These are phyloP conservation scores for Casuarius casuarius DNA, from an alignment of 2,113 vertebrate species.

Conservation along the genomic window DNA sequence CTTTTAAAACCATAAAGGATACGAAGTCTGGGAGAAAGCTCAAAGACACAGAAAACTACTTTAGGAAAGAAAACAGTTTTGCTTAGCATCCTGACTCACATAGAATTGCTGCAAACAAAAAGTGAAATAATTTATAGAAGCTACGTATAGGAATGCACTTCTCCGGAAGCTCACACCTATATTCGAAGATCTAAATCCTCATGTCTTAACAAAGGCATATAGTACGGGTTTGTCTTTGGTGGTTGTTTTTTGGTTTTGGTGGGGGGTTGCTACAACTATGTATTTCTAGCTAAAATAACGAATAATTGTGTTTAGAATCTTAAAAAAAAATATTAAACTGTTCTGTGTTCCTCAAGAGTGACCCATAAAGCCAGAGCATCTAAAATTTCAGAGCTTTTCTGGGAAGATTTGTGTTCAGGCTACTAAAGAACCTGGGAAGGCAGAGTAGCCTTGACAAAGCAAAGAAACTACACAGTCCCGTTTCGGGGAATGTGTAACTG, in stretches of 20 bases:
- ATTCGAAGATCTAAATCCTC: background rate
- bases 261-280: background rate
- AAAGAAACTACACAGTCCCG: background rate
- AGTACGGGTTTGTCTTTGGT: background rate
- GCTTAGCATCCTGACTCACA: background rate
- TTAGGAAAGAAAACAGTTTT: constrained; percentile 25
- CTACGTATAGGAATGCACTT: background rate
- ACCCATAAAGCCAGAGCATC: background rate
- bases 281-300: constrained; percentile 7
- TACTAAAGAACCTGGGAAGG: background rate
- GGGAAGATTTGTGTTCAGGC: background rate
- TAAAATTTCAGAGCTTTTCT: background rate
- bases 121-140: background rate
- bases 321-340: background rate
- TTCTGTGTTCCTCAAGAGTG: background rate
- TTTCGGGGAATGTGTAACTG: constrained; percentile 11
- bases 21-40: background rate
- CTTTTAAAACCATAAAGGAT: background rate
- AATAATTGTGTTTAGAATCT: background rate
- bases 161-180: background rate
- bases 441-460: constrained; percentile 19
- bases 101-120: background rate
- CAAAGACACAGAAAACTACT: background rate
- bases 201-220: background rate
- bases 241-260: background rate